Conservation (phyloP, 2,797 vertebrate genomes). For the Enteromius anoplus region DNA sequence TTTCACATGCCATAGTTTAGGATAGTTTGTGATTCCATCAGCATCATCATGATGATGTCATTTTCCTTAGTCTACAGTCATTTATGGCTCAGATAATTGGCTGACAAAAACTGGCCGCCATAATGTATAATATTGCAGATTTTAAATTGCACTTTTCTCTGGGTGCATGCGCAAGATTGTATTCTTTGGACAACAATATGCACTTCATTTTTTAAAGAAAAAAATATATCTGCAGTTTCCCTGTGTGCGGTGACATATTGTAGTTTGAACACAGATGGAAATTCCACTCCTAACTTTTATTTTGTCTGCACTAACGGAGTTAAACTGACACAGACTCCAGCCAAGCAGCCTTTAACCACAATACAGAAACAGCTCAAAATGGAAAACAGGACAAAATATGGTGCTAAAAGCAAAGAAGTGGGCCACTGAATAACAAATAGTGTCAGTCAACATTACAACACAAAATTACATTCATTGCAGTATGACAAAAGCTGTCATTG, state of each 20-base stretch:
- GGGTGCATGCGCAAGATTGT: background rate
- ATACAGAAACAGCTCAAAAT: slow-evolving; percentile 11
- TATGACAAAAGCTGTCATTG: slow-evolving; percentile 46
- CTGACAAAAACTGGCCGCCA: background rate
- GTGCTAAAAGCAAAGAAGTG: slow-evolving; percentile 7
- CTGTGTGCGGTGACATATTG: background rate
- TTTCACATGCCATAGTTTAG: background rate
- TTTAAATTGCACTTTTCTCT: background rate
- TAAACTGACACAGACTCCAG: slow-evolving; percentile 9
- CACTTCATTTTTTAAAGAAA: slow-evolving; percentile 3
- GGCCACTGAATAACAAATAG: slow-evolving; percentile 5
- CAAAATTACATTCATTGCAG: slow-evolving; percentile 29
- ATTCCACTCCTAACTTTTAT: slow-evolving; percentile 17
- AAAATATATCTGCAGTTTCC: background rate
- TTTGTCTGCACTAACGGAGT: background rate
- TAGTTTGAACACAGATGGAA: slow-evolving; percentile 7
- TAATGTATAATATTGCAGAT: background rate
- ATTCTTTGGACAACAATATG: background rate
- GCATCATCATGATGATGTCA: background rate
- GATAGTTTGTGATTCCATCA: background rate
- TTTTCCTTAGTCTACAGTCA: background rate
- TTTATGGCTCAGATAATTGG: background rate
- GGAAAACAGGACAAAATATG: slow-evolving; percentile 1
- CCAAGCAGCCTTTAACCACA: background rate
- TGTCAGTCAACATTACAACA: slow-evolving; percentile 45